Evolutionary conservation across 1,140 invertebrate species (phyloP), one percentile per base, ranked within the genome.

Genomic region (Leptoteleia sp.): DNA sequence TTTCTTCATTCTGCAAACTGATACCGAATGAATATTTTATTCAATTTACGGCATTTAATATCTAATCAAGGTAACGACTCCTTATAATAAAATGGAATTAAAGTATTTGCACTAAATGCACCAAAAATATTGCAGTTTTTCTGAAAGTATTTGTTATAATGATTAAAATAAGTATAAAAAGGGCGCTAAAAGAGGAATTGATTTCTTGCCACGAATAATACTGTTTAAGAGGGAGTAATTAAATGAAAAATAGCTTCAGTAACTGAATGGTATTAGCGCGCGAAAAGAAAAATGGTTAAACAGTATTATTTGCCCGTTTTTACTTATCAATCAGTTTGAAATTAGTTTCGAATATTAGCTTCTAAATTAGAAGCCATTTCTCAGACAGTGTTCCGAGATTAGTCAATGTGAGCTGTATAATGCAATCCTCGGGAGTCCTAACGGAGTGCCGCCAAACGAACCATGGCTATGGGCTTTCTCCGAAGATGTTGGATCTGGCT

Each of bases 401-500:
- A 79, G 76, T 64, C 70, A 79, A 79, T 75, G 75, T 72, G 70
- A 70, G 57, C 55, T 57, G 57, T 57, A 76, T 76, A 76, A 76
- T 68, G 50, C 42, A 71, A 79, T 75, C 57, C 76, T 73, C 62
- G 29, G 25, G 70, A 70, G 76, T 62, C 55, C 50, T 59, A 72
- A 72, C 59, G 68, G 45, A 72, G 68, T 72, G 68, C 68, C 68
- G 54, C 64, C 64, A 70, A 79, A 79, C 77, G 65, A 79, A 79
- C 70, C 77, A 40, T 79, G 65, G 59, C 77, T 76, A 62, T 47
- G 47, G 47, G 71, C 65, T 79, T 73, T 73, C 77, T 71, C 65
- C 50, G 73, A 82, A 79, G 70, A 68, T 72, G 73, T 81, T 84
- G 81, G 86, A 89, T 89, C 87, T 85, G 85, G 82, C 84, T 88